Evolutionary conservation across 2,797 vertebrate species (phyloP).

Genomic region (Nyctalus aviator): DNA sequence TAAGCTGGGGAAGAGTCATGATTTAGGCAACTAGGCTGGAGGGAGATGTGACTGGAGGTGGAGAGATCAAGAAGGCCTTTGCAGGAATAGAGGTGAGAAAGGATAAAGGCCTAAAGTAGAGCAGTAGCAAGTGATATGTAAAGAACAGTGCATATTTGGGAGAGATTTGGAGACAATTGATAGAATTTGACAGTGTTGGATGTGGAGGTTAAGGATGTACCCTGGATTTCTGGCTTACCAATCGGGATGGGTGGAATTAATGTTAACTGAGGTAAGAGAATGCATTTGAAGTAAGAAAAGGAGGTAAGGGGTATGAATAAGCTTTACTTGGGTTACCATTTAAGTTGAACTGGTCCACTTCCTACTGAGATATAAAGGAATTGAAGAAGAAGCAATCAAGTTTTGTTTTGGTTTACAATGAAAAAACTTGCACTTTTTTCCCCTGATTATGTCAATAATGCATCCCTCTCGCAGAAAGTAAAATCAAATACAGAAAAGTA

Average conservation of each 20-base stretch:
- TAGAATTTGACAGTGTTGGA: background rate
- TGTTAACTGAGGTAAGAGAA: background rate
- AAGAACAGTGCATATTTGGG: background rate
- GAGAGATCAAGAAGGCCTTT: background rate
- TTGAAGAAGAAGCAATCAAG: constrained; percentile 7
- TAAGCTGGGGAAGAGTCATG: background rate
- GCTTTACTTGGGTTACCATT: constrained; percentile 19
- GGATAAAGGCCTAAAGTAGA: background rate
- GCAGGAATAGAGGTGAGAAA: background rate
- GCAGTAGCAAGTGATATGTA: background rate
- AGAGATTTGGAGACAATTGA: constrained; percentile 9
- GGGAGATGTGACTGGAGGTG: background rate
- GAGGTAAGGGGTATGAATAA: constrained; percentile 36
- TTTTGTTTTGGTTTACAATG: constrained; percentile 22
- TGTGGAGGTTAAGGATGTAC: background rate
- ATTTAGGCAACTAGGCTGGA: background rate
- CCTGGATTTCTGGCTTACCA: background rate
- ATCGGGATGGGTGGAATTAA: background rate
- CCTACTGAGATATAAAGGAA: background rate
- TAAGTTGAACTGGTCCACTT: background rate
- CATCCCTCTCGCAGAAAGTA: background rate
- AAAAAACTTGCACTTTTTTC: background rate
- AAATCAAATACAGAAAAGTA: constrained; percentile 46
- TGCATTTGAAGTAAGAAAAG: background rate
- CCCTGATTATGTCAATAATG: background rate